Evolutionary conservation across 2,888 invertebrate species (phyloP).

Genomic region (Alviniconcha strummeri): DNA sequence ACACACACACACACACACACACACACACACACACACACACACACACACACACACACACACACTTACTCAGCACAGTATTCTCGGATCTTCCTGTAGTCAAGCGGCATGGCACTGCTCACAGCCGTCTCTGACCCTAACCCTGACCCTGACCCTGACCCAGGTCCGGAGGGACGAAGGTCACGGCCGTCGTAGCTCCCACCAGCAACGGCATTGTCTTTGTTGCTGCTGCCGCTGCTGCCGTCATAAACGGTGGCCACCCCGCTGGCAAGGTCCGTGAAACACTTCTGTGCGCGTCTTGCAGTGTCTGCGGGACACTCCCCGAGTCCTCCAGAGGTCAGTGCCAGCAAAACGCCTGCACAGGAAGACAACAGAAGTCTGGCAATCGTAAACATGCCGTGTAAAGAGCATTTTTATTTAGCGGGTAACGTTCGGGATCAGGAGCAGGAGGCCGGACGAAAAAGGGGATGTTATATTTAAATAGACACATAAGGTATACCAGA

Average conservation of each 20-base stretch:
- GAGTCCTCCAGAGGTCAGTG: too few species aligned
- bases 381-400: background rate
- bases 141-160: background rate
- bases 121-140: background rate
- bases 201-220: background rate
- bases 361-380: background rate
- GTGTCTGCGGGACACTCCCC: constrained; percentile 33
- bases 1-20: constrained; percentile 4
- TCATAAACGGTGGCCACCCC: constrained; percentile 26
- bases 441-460: too few species aligned
- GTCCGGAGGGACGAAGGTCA: background rate
- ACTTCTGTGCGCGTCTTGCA: constrained; percentile 27
- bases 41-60: constrained; percentile 8
- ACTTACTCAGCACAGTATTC: constrained; percentile 41
- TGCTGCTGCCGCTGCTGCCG: background rate
- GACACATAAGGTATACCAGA: too few species aligned
- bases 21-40: constrained; percentile 4
- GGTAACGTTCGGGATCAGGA: too few species aligned
- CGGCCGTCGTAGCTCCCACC: background rate
- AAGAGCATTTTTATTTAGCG: too few species aligned
- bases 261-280: constrained; percentile 34
- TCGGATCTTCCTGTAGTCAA: constrained; percentile 38
- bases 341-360: too few species aligned
- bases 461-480: too few species aligned
- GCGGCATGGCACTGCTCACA: constrained; percentile 13